Percentiles rank a stretch among this genome's conserved stretches.
Conservation (phyloP, 2,888 invertebrate species). For the Lasius platythorax region DNA sequence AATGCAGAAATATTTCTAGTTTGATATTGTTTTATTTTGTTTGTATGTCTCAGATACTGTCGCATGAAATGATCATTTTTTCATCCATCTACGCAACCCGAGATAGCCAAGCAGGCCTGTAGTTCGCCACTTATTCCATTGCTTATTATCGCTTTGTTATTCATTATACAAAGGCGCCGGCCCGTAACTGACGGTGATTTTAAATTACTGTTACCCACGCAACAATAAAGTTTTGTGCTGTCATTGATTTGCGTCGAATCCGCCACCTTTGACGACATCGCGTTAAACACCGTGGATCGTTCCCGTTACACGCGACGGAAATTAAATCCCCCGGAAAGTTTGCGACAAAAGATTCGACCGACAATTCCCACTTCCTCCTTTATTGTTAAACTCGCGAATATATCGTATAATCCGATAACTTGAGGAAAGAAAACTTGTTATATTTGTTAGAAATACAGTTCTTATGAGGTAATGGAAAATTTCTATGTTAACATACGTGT, state of each 20-base stretch:
- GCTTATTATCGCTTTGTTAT: conserved; percentile 35
- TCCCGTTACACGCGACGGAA: conserved; percentile 17
- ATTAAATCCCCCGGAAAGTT: conserved; percentile 44
- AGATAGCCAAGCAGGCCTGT: background rate
- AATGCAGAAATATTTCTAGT: background rate
- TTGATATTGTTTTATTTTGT: background rate
- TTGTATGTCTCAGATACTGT: background rate
- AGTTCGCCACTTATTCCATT: conserved; percentile 32
- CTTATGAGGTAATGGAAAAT: background rate
- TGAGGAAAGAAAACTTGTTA: conserved; percentile 6
- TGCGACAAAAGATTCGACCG: background rate
- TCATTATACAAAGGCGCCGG: conserved; percentile 18
- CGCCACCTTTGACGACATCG: conserved; percentile 12
- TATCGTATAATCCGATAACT: background rate
- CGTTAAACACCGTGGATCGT: conserved; percentile 19
- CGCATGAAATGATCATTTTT: conserved; percentile 21
- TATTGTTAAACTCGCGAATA: conserved; percentile 28
- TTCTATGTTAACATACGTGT: background rate
- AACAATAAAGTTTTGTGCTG: conserved; percentile 39
- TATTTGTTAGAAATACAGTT: background rate
- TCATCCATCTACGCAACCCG: conserved; percentile 11
- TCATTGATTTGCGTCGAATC: conserved; percentile 7
- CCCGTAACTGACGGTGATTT: conserved; percentile 18
- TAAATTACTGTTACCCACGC: conserved; percentile 17
- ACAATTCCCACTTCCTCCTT: background rate